Evolutionary conservation across 2,797 vertebrate genomes (phyloP).

Genomic region (Peromyscus melanophrys): DNA sequence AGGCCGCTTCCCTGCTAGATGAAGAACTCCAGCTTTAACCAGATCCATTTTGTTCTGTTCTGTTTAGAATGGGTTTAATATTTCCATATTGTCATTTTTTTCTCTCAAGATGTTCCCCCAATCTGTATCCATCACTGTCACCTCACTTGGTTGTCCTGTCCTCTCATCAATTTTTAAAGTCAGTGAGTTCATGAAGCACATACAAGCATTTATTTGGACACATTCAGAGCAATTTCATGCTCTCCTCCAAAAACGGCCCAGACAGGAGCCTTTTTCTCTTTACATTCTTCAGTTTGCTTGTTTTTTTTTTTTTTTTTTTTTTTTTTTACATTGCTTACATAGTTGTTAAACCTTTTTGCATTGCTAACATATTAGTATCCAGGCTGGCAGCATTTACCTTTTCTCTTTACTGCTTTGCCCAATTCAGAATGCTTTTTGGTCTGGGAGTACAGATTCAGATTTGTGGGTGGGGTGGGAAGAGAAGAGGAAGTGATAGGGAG

Average conservation of each 20-base stretch:
- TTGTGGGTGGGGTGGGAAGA: not conserved
- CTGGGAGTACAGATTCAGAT: not conserved
- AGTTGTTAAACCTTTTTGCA: not conserved
- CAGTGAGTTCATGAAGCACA: not conserved
- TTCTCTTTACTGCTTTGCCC: not conserved
- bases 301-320: not conserved
- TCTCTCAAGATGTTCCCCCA: not conserved
- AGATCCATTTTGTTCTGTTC: constrained; percentile 19
- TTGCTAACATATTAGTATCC: not conserved
- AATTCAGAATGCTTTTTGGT: not conserved
- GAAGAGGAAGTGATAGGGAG: rapidly evolving
- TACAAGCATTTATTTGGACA: not conserved
- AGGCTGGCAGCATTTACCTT: not conserved
- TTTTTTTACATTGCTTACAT: not conserved
- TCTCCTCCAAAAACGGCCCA: not conserved
- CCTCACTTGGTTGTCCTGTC: not conserved
- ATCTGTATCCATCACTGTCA: not conserved
- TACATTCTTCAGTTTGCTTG: not conserved
- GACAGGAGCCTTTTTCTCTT: not conserved
- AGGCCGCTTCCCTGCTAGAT: not conserved
- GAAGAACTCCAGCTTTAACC: constrained; percentile 15
- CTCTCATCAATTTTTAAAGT: not conserved
- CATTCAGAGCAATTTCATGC: not conserved
- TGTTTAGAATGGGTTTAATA: not conserved
- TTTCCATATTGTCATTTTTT: constrained; percentile 28